A percentile compares a stretch with the other conserved stretches of the same genome.
Conservation (phyloP, 1,140 invertebrate genomes). For the Euglossa dilemma region DNA sequence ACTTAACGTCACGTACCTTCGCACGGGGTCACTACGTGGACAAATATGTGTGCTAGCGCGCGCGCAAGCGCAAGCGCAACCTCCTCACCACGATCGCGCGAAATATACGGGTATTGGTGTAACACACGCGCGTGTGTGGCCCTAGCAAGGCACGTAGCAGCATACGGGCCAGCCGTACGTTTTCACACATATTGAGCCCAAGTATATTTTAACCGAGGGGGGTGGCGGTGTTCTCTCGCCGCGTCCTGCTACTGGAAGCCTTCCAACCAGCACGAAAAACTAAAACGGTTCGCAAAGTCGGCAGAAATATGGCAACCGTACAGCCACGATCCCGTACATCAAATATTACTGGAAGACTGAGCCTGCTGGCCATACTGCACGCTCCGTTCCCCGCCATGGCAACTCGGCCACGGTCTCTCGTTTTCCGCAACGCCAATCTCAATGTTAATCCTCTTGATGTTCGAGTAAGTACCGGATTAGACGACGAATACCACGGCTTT, state of each 20-base stretch:
- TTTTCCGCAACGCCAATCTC: not conserved
- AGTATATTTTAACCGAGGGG: conserved; percentile 70
- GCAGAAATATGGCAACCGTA: conserved; percentile 77
- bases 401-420: not conserved
- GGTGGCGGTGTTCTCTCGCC: conserved; percentile 9
- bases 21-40: conserved; percentile 25
- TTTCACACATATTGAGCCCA: conserved; percentile 73
- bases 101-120: not conserved
- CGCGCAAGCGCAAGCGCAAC: not conserved
- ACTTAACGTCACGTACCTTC: conserved; percentile 39
- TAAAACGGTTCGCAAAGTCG: conserved; percentile 76
- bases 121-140: not conserved
- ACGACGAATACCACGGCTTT: not conserved
- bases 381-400: not conserved
- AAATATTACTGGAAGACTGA: conserved; percentile 71
- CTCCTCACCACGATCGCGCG: not conserved
- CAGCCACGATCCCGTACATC: conserved; percentile 71
- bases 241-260: conserved; percentile 69
- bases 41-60: conserved; percentile 17
- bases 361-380: not conserved
- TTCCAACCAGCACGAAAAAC: conserved; percentile 77
- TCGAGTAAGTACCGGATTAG: not conserved
- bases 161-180: conserved; percentile 65
- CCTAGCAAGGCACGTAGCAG: conserved; percentile 44
- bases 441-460: conserved; percentile 11